phyloP scores from a whole-genome alignment of 2,113 vertebrate species.

The Lota lota region DNA sequence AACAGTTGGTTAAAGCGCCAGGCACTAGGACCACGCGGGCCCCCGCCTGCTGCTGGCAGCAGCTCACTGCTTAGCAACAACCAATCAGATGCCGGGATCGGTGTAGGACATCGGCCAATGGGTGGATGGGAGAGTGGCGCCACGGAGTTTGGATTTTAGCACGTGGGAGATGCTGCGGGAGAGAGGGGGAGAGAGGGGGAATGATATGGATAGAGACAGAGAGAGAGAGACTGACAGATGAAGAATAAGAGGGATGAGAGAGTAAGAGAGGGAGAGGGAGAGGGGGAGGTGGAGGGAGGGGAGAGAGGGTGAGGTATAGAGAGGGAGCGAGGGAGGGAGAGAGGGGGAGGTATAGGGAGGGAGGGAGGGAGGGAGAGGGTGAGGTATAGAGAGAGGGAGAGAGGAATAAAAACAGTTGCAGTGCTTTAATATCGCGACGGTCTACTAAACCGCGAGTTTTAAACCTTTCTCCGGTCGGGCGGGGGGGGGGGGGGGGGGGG shows the following conservation, averaged over 20 bases:
- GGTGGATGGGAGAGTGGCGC: conserved; percentile 56
- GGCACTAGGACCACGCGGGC: conserved; percentile 65
- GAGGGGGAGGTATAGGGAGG: too few species aligned
- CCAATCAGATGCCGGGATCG: conserved; percentile 63
- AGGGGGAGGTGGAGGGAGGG: neutral
- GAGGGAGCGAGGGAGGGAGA: neutral
- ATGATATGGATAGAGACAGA: neutral
- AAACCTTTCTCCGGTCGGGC: too few species aligned
- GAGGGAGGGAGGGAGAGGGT: too few species aligned
- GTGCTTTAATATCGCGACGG: too few species aligned
- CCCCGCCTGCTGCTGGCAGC: conserved; percentile 63
- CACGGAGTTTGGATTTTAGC: conserved; percentile 75
- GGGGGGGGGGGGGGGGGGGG: too few species aligned
- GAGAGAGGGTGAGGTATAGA: neutral
- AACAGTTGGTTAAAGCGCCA: conserved; percentile 13
- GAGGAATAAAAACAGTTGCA: too few species aligned
- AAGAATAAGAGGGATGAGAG: too few species aligned
- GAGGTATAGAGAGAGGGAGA: too few species aligned
- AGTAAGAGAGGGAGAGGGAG: neutral
- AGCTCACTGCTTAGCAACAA: conserved; percentile 83
- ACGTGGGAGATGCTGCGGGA: conserved; percentile 50
- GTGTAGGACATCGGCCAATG: conserved; percentile 61
- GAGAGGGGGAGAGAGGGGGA: conserved; percentile 6
- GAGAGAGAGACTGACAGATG: too few species aligned
- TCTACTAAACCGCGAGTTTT: too few species aligned